Evolutionary conservation across 2,888 invertebrate genomes (phyloP).

Genomic region (Selenia dentaria): DNA sequence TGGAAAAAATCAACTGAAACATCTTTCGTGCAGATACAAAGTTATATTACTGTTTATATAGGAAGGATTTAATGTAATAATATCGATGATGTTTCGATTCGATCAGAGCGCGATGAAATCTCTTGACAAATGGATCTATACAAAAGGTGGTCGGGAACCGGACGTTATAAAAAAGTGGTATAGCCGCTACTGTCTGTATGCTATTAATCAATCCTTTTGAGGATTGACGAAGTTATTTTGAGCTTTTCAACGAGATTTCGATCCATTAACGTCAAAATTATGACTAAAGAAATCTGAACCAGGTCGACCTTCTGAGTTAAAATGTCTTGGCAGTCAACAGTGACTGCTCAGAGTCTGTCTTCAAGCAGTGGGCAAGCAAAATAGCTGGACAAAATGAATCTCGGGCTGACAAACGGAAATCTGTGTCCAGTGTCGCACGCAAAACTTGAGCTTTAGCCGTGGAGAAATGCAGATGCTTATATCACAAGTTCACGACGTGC

Average conservation of each 20-base stretch:
- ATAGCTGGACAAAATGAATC: too few species aligned
- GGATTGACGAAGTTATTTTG: slow-evolving; percentile 38
- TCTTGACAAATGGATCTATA: slow-evolving; percentile 42
- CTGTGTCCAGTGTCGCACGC: too few species aligned
- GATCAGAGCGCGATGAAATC: slow-evolving; percentile 42
- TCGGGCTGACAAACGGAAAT: too few species aligned
- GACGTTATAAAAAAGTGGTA: slow-evolving; percentile 58
- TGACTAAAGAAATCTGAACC: background rate
- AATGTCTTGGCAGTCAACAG: too few species aligned
- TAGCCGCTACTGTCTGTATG: slow-evolving; percentile 64
- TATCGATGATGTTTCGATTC: slow-evolving; percentile 43
- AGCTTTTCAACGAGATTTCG: slow-evolving; percentile 7
- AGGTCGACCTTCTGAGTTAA: too few species aligned
- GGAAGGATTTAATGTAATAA: slow-evolving; percentile 10
- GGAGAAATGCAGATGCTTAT: too few species aligned
- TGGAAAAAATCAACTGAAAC: too few species aligned
- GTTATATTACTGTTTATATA: slow-evolving; percentile 6
- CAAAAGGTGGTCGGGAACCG: slow-evolving; percentile 29
- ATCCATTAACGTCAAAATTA: slow-evolving; percentile 5
- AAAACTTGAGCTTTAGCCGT: too few species aligned
- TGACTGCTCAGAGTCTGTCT: too few species aligned
- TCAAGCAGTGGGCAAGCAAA: too few species aligned
- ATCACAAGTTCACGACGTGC: too few species aligned
- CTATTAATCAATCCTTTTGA: slow-evolving; percentile 74
- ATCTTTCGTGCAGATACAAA: too few species aligned